Evolutionary conservation across 2,113 vertebrate genomes (phyloP), one percentile per base, ranked within the genome.

Genomic region (Ochotona princeps): DNA sequence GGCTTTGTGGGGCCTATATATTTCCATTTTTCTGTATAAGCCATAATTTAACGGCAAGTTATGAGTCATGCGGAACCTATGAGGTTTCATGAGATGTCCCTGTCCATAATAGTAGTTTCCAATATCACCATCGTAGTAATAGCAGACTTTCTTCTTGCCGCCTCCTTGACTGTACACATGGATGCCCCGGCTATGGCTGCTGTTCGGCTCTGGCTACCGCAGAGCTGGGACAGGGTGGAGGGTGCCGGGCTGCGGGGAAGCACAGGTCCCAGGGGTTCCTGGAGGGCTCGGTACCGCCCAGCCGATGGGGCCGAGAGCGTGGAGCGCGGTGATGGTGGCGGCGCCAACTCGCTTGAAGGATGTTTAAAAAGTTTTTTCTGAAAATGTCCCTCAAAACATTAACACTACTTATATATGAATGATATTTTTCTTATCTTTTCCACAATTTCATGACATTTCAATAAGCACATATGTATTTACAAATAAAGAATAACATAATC

Each of bases 21-120:
- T 99, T 98, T 99, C 98, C 98, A 99, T 99, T 97, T 99, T 99
- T 97, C 98, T 98, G 96, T 99, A 99, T 60, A 99, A 98, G 87
- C 98, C 98, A 97, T 99, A 99, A 97, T 99, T 99, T 93, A 99
- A 92, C 93, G 98, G 97, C 96, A 99, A 97, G 94, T 99, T 99
- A 96, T 99, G 98, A 47, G 98, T 99, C 98, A 99, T 99, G 86
- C 98, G 98, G 94, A 99, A 98, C 95, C 98, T 97, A 21, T 99
- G 98, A 84, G 98, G 98, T 95, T 99, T 99, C 98, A 98, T 98
- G 35, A 98, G 98, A 96, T 98, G 98, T 38, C 98, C 98, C 90
- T 98, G 98, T 90, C 98, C 98, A 96, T 98, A 98, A 94, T 98
- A 98, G 95, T 98, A 98, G 96, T 98, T 98, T 96, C 98, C 98